Evolutionary conservation across 2,113 vertebrate genomes (phyloP), one percentile per base, ranked within the genome.

Genomic region (Sylvietta virens): DNA sequence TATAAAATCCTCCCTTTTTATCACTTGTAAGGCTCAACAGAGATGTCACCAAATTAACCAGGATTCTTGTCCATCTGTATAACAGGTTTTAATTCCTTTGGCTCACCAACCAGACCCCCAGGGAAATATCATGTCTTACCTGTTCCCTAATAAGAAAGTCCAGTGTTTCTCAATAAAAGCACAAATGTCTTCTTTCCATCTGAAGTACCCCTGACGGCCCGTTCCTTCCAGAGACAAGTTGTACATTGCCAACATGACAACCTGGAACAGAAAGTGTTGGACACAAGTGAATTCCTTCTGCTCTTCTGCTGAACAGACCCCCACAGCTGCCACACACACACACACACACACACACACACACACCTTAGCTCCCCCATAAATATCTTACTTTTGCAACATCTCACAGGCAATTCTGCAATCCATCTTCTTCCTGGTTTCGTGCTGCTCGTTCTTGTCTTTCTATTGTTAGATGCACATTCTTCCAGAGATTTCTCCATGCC

Each of bases 131-230:
- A 35, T 2, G 1, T 61, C 22, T 27, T 94, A 99, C 99, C 99
- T 98, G 51, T 98, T 98, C 48, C 99, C 99, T 90, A 99, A 84
- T 88, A 99, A 98, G 96, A 99, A 99, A 91, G 97, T 99, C 99
- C 99, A 99, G 96, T 99, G 99, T 86, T 99, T 99, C 82, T 99
- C 99, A 90, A 99, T 99, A 86, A 99, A 99, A 85, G 99, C 98
- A n/a, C 99, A 99, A 96, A 99, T 99, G 96, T 99, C 99, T 96
- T 99, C 99, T 77, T 99, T 99, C 99, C 99, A 99, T 48, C 99
- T 98, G 97, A 99, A 99, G 97, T 99, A 99, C 3, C 99, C 99
- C 97, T 99, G 99, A 6, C 99, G 99, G 19, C 99, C 99, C 0
- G 98, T 99, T 78, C 99, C 99, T 97, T 99, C 99, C 97, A 99